Percentiles rank a stretch among this genome's conserved stretches.
phyloP scores from a whole-genome alignment of 2,888 invertebrate species.

The Chloromyia formosa region DNA sequence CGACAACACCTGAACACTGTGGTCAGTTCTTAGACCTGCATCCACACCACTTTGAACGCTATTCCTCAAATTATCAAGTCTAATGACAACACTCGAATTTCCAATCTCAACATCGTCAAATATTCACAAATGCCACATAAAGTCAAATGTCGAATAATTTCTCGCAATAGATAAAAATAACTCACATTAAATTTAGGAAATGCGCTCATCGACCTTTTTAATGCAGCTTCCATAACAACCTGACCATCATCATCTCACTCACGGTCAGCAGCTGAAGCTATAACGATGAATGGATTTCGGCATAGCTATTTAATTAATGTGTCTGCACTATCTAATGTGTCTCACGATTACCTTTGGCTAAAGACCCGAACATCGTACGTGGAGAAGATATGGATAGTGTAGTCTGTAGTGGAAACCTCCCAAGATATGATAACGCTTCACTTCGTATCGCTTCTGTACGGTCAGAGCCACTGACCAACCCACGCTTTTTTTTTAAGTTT shows the following conservation, averaged over 20 bases:
- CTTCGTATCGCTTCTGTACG: not conserved
- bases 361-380: not conserved
- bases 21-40: too few species aligned
- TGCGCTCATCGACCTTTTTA: slow-evolving; percentile 24
- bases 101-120: not conserved
- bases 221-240: not conserved
- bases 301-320: slow-evolving; percentile 3
- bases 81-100: slow-evolving; percentile 5
- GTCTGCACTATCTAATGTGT: slow-evolving; percentile 12
- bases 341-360: not conserved
- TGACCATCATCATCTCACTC: not conserved
- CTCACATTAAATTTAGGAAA: slow-evolving; percentile 30
- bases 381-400: not conserved
- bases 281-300: slow-evolving; percentile 18
- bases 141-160: slow-evolving; percentile 7
- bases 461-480: not conserved
- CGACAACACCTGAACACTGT: too few species aligned
- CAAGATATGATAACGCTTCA: not conserved
- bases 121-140: not conserved
- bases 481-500: not conserved
- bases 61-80: too few species aligned
- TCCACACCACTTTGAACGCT: too few species aligned
- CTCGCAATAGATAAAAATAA: slow-evolving; percentile 2
- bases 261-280: not conserved
- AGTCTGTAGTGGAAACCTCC: too few species aligned